Base-by-base conservation (phyloP, 2,113 vertebrate genomes). In the Tonatia bakeri region DNA sequence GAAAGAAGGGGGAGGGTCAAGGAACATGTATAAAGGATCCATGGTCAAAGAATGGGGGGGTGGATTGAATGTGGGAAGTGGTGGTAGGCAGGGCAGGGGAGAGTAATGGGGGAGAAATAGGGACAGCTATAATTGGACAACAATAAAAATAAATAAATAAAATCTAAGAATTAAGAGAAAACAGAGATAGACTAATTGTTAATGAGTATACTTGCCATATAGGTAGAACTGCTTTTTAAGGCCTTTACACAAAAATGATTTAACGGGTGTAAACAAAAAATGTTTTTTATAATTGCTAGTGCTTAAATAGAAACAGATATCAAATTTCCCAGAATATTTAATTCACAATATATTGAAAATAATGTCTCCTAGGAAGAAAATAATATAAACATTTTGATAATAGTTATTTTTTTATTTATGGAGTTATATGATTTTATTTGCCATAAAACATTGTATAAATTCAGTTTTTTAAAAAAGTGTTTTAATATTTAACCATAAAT, bases 361-460 rank as follows among this genome's bases (percentile, higher is more conserved):
- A 20, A 82, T 72, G 75, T 50, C 31, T 88, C 15, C 36, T 43
- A 43, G 91, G 36, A 87, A 50, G 24, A 84, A 64, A 83, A 61
- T 67, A 59, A 79, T 91, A 83, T 38, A 59, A 59, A 61, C 15
- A 89, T 52, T 88, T 69, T 1, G 40, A 69, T 85, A 83, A 83
- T 26, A 64, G 17, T 87, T 96, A 72, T 43, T 84, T 84, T 83
- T 95, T 45, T 88, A 36, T 77, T 94, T 84, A 50, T 7, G 91
- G 67, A 40, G 12, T 83, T 72, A 70, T 70, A 43, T 69, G 2
- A 24, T 91, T 89, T 79, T 69, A 84, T 80, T 85, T 88, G 31
- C 45, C 28, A 61, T 16, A 88, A 79, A 65, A 84, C 11, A 54
- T 3, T 40, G 6, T 65, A 50, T 73, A 88, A 83, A 83, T 72